A percentile compares a stretch with the other conserved stretches of the same genome.
These are phyloP conservation scores for Pandemis heparana DNA, from an alignment of 2,888 invertebrate genomes.

Conservation along the genomic window DNA sequence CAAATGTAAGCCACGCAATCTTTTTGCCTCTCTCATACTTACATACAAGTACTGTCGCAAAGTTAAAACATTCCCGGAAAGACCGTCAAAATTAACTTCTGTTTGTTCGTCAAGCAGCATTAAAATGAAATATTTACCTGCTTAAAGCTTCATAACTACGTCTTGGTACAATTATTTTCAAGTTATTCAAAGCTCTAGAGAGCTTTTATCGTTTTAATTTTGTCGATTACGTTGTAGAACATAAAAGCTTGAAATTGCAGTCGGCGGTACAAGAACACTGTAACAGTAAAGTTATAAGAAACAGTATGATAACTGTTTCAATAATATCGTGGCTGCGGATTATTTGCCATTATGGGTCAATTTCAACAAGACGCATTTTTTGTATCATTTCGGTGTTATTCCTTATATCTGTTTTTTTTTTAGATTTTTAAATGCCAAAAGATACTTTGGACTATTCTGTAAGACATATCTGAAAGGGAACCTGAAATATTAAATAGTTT, in stretches of 20 bases:
- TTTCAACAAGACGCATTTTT: too few relatives aligned
- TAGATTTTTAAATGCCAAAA: too few relatives aligned
- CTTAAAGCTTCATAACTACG: not conserved
- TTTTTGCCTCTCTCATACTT: too few relatives aligned
- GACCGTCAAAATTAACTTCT: not conserved
- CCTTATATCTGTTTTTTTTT: too few relatives aligned
- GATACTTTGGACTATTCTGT: too few relatives aligned
- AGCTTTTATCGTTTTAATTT: constrained; percentile 38
- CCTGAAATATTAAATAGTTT: too few relatives aligned
- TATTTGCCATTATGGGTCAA: too few relatives aligned
- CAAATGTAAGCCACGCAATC: too few relatives aligned
- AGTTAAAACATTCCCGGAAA: too few relatives aligned
- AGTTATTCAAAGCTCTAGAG: constrained; percentile 15
- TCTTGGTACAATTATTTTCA: constrained; percentile 4
- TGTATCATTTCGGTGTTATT: too few relatives aligned
- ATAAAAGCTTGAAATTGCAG: constrained; percentile 35
- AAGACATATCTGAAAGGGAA: too few relatives aligned
- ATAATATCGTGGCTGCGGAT: not conserved
- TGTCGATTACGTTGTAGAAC: constrained; percentile 24
- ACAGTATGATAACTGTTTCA: constrained; percentile 6
- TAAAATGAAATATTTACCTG: not conserved
- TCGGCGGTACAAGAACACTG: constrained; percentile 10
- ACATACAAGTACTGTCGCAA: too few relatives aligned
- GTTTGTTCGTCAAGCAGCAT: not conserved
- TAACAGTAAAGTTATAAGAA: constrained; percentile 10